Percentiles rank a stretch among this genome's conserved stretches.
Conservation (phyloP, 2,797 vertebrate species). For the Pelobates cultripes region DNA sequence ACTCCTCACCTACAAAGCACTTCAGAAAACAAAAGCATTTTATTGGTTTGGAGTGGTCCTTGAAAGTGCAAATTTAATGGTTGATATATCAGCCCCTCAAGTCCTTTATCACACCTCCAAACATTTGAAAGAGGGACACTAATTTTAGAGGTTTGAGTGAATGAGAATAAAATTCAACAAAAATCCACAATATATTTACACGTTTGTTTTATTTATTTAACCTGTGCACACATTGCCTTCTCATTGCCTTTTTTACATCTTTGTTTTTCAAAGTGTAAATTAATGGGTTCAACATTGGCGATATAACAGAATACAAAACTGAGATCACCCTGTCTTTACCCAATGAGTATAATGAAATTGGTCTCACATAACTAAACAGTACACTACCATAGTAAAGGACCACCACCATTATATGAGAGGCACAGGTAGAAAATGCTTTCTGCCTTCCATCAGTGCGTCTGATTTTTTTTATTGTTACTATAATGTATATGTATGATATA, state of each 20-base stretch:
- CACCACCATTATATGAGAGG: conserved; percentile 59
- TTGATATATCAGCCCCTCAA: no score
- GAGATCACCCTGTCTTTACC: conserved; percentile 53
- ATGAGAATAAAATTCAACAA: no score
- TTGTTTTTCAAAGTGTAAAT: conserved; percentile 62
- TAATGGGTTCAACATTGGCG: conserved; percentile 60
- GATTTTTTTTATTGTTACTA: conserved; percentile 58
- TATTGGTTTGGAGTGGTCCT: no score
- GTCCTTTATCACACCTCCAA: no score
- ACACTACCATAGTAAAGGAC: conserved; percentile 60
- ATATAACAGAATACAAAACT: conserved; percentile 59
- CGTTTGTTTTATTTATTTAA: neutral
- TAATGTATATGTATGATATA: conserved; percentile 60
- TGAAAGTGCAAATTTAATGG: no score
- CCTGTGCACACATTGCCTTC: conserved; percentile 26
- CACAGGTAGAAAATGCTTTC: conserved; percentile 61
- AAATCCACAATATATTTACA: no score
- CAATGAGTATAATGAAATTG: conserved; percentile 56
- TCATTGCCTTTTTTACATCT: conserved; percentile 57
- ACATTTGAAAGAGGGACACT: no score
- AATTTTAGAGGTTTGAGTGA: no score
- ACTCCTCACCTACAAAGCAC: no score
- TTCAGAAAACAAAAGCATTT: no score
- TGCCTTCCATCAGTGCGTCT: conserved; percentile 44
- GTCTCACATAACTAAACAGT: conserved; percentile 58